Base-by-base conservation (phyloP, 2,888 invertebrate genomes). In the Lypha dubia region DNA sequence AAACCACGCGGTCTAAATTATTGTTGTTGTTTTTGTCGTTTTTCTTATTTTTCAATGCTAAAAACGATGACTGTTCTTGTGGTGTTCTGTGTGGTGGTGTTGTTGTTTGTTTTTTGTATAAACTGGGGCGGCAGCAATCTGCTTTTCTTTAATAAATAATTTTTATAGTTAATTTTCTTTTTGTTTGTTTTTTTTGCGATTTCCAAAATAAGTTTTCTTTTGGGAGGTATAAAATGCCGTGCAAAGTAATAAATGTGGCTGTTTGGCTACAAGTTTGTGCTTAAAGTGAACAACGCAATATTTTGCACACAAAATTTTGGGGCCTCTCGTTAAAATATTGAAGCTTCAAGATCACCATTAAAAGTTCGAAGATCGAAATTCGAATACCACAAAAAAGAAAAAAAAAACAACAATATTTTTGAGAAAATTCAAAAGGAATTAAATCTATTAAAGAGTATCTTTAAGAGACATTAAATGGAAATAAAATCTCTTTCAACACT, bases 261-360 rank as follows among this genome's bases (percentile, higher is more conserved):
- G 89, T 87, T 87, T 87, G 77, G 87, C 88, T 90, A 88, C 87
- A 88, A 89, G 90, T 89, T 88, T 90, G 87, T 89, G 89, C 89
- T 89, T 89, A 88, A 89, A 90, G 88, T 90, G 90, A 90, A 79
- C 77, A 71, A 53, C 35, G 53, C 79, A 81, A 81, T 81, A 81
- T 83, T 76, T 49, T 38, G 63, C 67, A 81, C 35, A 81, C 73
- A 58, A 62, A 44, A 62, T 51, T 15, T 35, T 65, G 51, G 75
- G 77, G 79, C 65, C 75, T 79, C 38, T 63, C 17, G 28, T 24
- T n/a, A 20, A 28, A 20, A 51, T 46, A 17, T 20, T 32, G 44
- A 22, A 38, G 35, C 56, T 49, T 22, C 46, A 77, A 75, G 63
- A 68, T 60, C 49, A 44, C 15, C 46, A 41, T n/a, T 17, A 24